Conservation (phyloP, 2,797 vertebrate species). For the Typhlichthys subterraneus region DNA sequence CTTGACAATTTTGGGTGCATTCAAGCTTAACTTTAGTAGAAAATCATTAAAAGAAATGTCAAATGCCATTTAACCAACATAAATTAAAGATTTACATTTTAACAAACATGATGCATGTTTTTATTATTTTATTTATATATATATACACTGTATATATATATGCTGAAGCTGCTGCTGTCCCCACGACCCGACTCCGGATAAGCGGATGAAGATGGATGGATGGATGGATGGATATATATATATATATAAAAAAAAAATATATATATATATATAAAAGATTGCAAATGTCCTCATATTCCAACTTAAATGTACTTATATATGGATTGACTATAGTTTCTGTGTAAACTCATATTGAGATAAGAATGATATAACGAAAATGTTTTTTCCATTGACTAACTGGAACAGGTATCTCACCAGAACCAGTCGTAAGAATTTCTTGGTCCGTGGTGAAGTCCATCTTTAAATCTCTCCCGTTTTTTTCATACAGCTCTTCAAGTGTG, state of each 20-base stretch:
- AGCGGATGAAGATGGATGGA: too few relatives aligned
- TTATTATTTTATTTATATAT: too few relatives aligned
- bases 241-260: too few relatives aligned
- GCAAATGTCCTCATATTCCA: too few relatives aligned
- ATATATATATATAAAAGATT: too few relatives aligned
- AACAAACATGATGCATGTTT: background rate
- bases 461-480: conserved; percentile 81
- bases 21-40: background rate
- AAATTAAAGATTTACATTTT: conserved; percentile 11
- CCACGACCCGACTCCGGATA: too few relatives aligned
- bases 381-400: background rate
- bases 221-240: too few relatives aligned
- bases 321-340: too few relatives aligned
- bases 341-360: too few relatives aligned
- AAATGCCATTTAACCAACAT: conserved; percentile 10
- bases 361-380: background rate
- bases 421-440: conserved; percentile 65
- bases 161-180: too few relatives aligned
- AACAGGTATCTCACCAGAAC: conserved; percentile 73
- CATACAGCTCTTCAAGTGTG: conserved; percentile 74
- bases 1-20: conserved; percentile 1
- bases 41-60: conserved; percentile 1
- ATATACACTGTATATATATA: fast-evolving
- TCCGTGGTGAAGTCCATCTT: conserved; percentile 84
- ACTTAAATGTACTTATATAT: too few relatives aligned